These are phyloP conservation scores for Phallusia fumigata DNA, from an alignment of 23 tunicate genomes.

Conservation along the genomic window DNA sequence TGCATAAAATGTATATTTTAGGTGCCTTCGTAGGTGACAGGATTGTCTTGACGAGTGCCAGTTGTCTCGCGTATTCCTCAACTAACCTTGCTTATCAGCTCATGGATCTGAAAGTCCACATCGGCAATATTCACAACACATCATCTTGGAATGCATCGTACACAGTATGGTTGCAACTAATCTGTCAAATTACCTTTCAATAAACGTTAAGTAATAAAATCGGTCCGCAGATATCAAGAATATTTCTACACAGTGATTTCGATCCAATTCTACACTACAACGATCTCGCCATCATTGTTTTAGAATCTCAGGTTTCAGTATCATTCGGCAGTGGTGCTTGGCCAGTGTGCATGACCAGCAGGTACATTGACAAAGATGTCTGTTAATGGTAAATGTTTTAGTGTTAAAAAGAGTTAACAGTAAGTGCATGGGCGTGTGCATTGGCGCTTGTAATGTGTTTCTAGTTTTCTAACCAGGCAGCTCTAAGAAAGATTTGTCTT, in stretches of 20 bases:
- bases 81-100: neutral
- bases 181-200: neutral
- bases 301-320: neutral
- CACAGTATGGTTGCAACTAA: neutral
- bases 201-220: too few relatives aligned
- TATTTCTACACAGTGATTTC: neutral
- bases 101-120: neutral
- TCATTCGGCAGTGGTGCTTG: neutral
- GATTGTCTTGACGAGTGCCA: neutral
- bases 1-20: too few relatives aligned
- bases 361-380: neutral
- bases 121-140: neutral
- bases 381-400: too few relatives aligned
- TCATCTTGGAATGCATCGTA: neutral
- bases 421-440: too few relatives aligned
- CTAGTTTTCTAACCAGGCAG: too few relatives aligned
- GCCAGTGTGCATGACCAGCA: neutral
- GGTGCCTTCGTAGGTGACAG: neutral
- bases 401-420: too few relatives aligned
- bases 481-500: too few relatives aligned
- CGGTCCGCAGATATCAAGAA: neutral
- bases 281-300: neutral
- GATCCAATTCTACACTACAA: neutral
- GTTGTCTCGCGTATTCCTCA: neutral
- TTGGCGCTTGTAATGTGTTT: too few relatives aligned